phyloP scores from a whole-genome alignment of 2,113 vertebrate species.

The Ciconia boyciana region DNA sequence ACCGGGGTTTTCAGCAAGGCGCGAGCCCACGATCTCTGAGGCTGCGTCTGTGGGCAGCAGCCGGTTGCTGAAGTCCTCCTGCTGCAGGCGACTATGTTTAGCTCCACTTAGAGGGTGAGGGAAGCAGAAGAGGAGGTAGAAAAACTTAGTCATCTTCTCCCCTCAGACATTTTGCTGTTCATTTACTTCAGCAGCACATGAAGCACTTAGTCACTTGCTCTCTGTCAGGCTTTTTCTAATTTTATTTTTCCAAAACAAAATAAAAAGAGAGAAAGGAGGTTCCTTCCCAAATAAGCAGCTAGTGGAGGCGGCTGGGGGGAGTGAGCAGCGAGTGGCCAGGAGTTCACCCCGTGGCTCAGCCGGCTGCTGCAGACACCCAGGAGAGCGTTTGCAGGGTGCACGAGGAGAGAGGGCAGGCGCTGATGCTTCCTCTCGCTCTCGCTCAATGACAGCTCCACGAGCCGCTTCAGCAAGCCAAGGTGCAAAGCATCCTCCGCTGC shows the following conservation, averaged over 20 bases:
- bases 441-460: background rate
- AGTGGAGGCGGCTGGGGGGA: background rate
- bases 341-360: background rate
- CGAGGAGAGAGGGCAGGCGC: background rate
- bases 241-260: background rate
- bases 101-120: background rate
- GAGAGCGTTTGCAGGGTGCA: background rate
- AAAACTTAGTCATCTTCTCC: constrained; percentile 41
- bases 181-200: background rate
- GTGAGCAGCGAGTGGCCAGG: background rate
- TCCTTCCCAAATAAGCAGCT: background rate
- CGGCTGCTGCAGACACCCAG: background rate
- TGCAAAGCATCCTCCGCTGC: background rate
- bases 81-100: constrained; percentile 6
- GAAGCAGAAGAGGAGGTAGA: constrained; percentile 38
- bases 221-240: background rate
- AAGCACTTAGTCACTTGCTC: constrained; percentile 10
- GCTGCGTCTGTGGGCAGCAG: background rate
- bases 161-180: constrained; percentile 24
- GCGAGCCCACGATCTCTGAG: background rate
- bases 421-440: background rate
- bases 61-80: background rate
- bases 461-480: background rate
- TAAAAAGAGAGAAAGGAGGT: background rate
- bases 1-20: background rate